Percentiles rank a stretch among this genome's conserved stretches.
These are phyloP conservation scores for Alsophila aescularia DNA, from an alignment of 2,888 invertebrate species.

Conservation along the genomic window DNA sequence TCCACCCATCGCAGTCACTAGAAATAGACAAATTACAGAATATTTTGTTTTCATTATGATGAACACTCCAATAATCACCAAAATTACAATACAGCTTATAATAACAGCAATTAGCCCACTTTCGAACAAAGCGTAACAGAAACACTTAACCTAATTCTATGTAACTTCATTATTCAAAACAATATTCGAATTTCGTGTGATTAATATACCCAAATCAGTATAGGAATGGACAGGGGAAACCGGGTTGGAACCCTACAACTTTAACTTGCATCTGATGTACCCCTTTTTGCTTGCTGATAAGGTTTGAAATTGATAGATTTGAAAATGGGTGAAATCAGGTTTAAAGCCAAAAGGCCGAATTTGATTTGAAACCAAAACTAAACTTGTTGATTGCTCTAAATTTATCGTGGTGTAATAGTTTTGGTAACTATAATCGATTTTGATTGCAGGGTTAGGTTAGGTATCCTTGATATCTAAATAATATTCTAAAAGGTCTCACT, in stretches of 20 bases:
- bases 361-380: conserved; percentile 10
- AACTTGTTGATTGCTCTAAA: conserved; percentile 21
- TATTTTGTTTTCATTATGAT: background rate
- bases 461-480: background rate
- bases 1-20: too few species aligned
- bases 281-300: background rate
- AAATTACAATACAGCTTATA: background rate
- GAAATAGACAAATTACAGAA: background rate
- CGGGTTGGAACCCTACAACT: background rate
- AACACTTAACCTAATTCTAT: conserved; percentile 17
- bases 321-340: background rate
- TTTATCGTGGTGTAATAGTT: conserved; percentile 6
- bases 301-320: background rate
- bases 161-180: conserved; percentile 16
- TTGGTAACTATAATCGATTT: background rate
- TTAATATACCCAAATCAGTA: conserved; percentile 25
- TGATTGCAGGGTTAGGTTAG: background rate
- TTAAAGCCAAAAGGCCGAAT: conserved; percentile 9
- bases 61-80: background rate
- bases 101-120: background rate
- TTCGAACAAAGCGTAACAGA: background rate
- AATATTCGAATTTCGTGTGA: conserved; percentile 22
- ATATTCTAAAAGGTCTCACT: too few species aligned
- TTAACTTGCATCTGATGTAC: background rate
- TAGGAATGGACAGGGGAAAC: conserved; percentile 5